A percentile compares a stretch with the other conserved stretches of the same genome.
Conservation (phyloP, 2,797 vertebrate species). For the Macrochelys suwanniensis region DNA sequence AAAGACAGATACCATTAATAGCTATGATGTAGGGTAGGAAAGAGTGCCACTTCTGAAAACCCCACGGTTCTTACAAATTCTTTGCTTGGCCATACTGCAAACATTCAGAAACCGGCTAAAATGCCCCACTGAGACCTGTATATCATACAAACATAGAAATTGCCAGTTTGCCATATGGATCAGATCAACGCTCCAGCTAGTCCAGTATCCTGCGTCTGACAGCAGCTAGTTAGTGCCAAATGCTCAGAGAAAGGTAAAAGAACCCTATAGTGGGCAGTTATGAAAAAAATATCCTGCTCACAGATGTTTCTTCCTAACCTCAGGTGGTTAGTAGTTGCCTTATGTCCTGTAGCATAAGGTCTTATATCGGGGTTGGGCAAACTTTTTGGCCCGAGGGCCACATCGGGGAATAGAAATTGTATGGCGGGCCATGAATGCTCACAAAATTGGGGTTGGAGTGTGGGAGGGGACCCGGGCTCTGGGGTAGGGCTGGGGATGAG, state of each 20-base stretch:
- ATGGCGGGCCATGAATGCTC: too few species aligned
- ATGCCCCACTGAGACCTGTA: neutral
- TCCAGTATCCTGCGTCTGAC: neutral
- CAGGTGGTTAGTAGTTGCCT: accelerated
- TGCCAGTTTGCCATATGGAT: neutral
- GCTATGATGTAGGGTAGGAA: neutral
- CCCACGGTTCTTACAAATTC: neutral
- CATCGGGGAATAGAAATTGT: too few species aligned
- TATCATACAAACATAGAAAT: neutral
- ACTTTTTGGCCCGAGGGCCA: too few species aligned
- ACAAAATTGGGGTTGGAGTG: too few species aligned
- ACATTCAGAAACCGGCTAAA: neutral
- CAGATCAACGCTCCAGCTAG: neutral
- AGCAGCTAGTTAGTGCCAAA: neutral
- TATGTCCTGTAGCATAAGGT: neutral
- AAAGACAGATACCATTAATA: accelerated
- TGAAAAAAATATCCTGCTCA: neutral
- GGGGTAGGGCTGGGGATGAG: too few species aligned
- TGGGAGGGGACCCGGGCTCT: too few species aligned
- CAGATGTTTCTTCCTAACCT: neutral
- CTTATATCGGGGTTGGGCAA: neutral
- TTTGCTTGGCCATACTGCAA: neutral
- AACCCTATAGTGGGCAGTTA: neutral
- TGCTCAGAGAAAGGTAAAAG: neutral
- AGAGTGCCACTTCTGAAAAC: neutral